A percentile compares a stretch with the other conserved stretches of the same genome.
These are phyloP conservation scores for Helicoverpa zea DNA, from an alignment of 1,140 invertebrate species.

Conservation along the genomic window DNA sequence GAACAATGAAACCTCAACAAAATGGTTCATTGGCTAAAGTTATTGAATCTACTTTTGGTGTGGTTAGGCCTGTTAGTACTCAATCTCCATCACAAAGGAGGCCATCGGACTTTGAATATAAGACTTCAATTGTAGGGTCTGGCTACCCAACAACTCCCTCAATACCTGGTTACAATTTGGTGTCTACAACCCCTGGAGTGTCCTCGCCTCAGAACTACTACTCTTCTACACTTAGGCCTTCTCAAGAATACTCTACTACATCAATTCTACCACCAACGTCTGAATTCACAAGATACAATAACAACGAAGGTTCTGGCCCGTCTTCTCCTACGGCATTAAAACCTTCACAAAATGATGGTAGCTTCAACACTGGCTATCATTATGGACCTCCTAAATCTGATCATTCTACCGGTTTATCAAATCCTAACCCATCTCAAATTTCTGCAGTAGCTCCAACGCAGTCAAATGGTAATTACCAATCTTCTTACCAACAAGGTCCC, in stretches of 20 bases:
- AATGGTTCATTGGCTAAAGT: neutral
- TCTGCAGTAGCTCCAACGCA: neutral
- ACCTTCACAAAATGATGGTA: neutral
- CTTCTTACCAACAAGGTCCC: neutral
- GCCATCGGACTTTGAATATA: neutral
- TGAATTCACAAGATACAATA: neutral
- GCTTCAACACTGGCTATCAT: neutral
- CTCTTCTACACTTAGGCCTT: conserved; percentile 20
- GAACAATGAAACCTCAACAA: neutral
- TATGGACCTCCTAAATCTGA: conserved; percentile 20
- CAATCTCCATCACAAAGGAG: neutral
- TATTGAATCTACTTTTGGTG: neutral
- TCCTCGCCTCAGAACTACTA: conserved; percentile 20
- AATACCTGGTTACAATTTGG: neutral
- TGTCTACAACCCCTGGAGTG: neutral
- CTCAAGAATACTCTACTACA: neutral
- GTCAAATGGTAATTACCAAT: neutral
- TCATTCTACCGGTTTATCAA: neutral
- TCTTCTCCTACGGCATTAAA: neutral
- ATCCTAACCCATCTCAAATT: neutral
- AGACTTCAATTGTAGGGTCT: neutral
- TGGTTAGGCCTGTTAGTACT: neutral
- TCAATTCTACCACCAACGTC: neutral
- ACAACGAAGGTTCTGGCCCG: neutral
- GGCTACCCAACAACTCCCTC: neutral